Percentiles rank a stretch among this genome's conserved stretches.
phyloP scores from a whole-genome alignment of 2,888 invertebrate species.

The Camptogramma bilineatum region DNA sequence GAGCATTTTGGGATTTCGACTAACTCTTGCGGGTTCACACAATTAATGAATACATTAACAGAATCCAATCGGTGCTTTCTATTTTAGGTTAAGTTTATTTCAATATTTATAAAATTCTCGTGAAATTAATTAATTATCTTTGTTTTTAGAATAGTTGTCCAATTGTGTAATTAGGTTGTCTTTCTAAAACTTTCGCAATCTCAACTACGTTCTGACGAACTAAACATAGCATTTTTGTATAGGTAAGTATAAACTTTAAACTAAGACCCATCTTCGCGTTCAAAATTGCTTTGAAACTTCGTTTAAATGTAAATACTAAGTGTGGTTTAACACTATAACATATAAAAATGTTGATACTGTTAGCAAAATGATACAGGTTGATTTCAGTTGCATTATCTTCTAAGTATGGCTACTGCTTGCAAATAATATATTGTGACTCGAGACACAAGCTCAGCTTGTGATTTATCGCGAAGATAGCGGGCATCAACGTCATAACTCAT shows the following conservation, averaged over 20 bases:
- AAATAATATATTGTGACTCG: slow-evolving; percentile 14
- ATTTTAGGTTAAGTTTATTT: slow-evolving; percentile 5
- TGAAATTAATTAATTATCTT: no score
- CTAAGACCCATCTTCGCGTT: slow-evolving; percentile 1
- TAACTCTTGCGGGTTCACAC: slow-evolving; percentile 35
- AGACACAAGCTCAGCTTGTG: slow-evolving; percentile 48
- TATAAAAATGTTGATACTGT: no score
- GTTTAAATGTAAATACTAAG: slow-evolving; percentile 4
- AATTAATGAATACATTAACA: slow-evolving; percentile 37
- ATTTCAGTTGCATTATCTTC: neutral
- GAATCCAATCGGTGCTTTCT: slow-evolving; percentile 18
- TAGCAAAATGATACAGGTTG: no score
- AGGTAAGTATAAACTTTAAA: neutral
- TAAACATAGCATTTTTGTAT: neutral
- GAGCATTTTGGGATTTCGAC: slow-evolving; percentile 16
- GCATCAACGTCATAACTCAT: slow-evolving; percentile 73
- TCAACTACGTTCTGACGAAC: neutral
- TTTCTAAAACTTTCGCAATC: no score
- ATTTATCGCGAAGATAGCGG: slow-evolving; percentile 72
- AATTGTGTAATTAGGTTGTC: no score
- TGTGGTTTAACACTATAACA: no score
- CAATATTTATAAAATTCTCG: no score
- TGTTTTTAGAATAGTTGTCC: no score
- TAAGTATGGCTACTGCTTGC: slow-evolving; percentile 23
- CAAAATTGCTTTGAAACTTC: slow-evolving; percentile 29